Conservation (phyloP, 2,888 invertebrate genomes). For the Marronus borbonicus region DNA sequence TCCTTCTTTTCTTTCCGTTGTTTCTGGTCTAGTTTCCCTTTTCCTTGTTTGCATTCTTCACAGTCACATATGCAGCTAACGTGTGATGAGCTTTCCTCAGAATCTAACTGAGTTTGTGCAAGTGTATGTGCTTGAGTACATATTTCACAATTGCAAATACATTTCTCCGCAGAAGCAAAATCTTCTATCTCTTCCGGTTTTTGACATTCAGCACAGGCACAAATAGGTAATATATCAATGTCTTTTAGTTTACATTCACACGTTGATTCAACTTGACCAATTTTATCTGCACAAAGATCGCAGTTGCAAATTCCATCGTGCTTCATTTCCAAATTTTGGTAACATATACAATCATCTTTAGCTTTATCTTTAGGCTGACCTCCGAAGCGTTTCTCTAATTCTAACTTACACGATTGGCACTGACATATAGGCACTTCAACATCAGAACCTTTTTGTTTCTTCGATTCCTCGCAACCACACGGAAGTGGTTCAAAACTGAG, state of each 20-base stretch:
- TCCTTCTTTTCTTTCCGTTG: not conserved
- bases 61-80: constrained; percentile 29
- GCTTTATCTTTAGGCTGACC: not conserved
- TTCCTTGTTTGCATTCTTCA: constrained; percentile 13
- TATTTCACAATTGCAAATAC: constrained; percentile 27
- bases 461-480: constrained; percentile 13
- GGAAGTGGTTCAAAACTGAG: constrained; percentile 20
- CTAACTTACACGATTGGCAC: constrained; percentile 13
- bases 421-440: constrained; percentile 25
- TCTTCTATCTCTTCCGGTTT: not conserved
- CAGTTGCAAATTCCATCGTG: constrained; percentile 24
- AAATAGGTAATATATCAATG: constrained; percentile 2
- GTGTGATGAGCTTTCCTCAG: not conserved
- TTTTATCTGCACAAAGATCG: constrained; percentile 22
- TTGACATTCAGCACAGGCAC: constrained; percentile 18
- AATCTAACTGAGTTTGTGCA: not conserved
- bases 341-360: constrained; percentile 6
- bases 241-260: constrained; percentile 14
- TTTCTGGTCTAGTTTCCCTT: not conserved
- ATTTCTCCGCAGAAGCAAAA: not conserved
- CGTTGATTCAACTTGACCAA: not conserved
- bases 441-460: not conserved
- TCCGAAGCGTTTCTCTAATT: constrained; percentile 5
- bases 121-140: not conserved
- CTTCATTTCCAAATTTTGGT: not conserved